These are phyloP conservation scores for Malachius bipustulatus DNA, from an alignment of 2,888 invertebrate species.

Conservation along the genomic window DNA sequence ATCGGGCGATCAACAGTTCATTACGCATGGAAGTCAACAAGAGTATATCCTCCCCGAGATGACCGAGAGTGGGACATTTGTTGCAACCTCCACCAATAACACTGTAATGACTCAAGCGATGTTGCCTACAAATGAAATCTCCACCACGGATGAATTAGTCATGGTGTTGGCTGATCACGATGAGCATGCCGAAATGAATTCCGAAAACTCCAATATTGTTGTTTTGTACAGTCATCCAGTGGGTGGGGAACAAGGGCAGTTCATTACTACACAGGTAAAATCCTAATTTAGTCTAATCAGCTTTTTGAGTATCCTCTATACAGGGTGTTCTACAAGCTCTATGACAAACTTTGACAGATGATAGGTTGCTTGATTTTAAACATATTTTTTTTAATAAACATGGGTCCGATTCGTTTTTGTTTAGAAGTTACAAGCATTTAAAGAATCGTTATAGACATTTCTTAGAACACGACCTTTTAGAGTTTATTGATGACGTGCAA, in stretches of 20 bases:
- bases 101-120: slow-evolving; percentile 28
- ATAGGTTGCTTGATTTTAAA: too few relatives aligned
- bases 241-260: slow-evolving; percentile 45
- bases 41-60: slow-evolving; percentile 37
- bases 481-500: too few relatives aligned
- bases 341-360: too few relatives aligned
- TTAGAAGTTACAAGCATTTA: too few relatives aligned
- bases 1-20: slow-evolving; percentile 24
- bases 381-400: too few relatives aligned
- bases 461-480: too few relatives aligned
- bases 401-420: too few relatives aligned
- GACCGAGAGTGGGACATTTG: slow-evolving; percentile 23
- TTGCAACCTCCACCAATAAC: slow-evolving; percentile 23
- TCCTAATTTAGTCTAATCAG: not conserved
- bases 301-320: slow-evolving; percentile 1
- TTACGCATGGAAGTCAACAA: slow-evolving; percentile 22
- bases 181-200: slow-evolving; percentile 39
- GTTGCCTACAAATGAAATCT: slow-evolving; percentile 36
- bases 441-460: too few relatives aligned
- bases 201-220: slow-evolving; percentile 49
- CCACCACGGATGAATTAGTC: slow-evolving; percentile 46
- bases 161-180: slow-evolving; percentile 51
- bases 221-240: slow-evolving; percentile 52
- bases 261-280: slow-evolving; percentile 33
- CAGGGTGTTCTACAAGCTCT: too few relatives aligned